Base-by-base conservation (phyloP, 2,888 invertebrate genomes). In the Lasius fuliginosus region DNA sequence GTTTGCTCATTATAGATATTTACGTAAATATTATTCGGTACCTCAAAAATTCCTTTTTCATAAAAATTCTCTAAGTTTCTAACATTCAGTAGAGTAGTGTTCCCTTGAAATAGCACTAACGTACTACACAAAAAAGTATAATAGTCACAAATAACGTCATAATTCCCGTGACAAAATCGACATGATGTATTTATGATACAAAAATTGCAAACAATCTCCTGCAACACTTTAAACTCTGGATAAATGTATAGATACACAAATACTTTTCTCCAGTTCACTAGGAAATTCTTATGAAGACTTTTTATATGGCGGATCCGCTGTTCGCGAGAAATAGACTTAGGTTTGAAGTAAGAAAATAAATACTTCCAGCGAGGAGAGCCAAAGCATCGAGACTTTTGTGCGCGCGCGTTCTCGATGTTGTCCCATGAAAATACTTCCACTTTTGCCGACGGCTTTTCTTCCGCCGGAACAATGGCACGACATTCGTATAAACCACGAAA, bases 401-500 rank as follows among this genome's bases (percentile, higher is more conserved):
- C 49, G 69, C 69, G 58, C 23, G 33, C 58, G 46, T 60, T 69
- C 69, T 46, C 79, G 69, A 79, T 79, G 60, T 77, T 56, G 69
- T 42, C 46, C 69, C 69, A 60, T 60, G 71, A 81, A 81, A 71
- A 81, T 60, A 60, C 60, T 71, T 62, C 33, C 58, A 79, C 49
- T 60, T 79, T 27, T 23, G 30, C 33, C 60, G 36, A 36, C 69
- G 33, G 33, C 18, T 71, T 81, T 71, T 2, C 60, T 49, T 46
- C 46, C 18, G 60, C 27, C 36, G 60, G 8, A 62, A 81, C 79
- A 81, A 81, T 60, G 46, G 60, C 71, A 33, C 33, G 79, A 69
- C 79, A 36, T 36, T 60, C 79, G 71, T 68, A 68, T 58, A 40
- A 68, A 56, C 46, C 71, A 46, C 75, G 75, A 46, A 83, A 83